Conservation (phyloP, 2,797 vertebrate species). For the Ctenosaura bakeri region DNA sequence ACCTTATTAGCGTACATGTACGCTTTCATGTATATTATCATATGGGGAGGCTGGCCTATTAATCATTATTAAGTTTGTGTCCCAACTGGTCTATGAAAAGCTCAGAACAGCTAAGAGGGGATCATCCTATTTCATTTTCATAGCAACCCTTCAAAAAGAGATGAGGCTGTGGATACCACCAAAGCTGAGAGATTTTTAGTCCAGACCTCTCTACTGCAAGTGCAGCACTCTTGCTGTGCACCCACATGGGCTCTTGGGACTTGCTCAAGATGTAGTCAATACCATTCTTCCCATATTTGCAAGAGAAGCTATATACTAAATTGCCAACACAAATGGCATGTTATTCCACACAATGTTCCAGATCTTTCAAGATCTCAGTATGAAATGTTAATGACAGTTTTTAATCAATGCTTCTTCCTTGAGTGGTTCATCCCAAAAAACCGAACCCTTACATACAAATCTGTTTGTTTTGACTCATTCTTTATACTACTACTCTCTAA, state of each 20-base stretch:
- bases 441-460: background rate
- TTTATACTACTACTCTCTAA: background rate
- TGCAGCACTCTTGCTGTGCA: no score
- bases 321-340: background rate
- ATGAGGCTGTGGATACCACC: background rate
- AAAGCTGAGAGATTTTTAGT: background rate
- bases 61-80: background rate
- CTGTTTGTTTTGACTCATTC: background rate
- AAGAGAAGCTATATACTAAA: background rate
- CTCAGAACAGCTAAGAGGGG: no score
- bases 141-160: background rate
- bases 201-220: background rate
- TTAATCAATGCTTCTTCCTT: background rate
- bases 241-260: no score
- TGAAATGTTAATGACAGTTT: background rate
- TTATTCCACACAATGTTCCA: background rate
- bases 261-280: background rate
- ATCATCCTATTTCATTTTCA: background rate
- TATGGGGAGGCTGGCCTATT: background rate
- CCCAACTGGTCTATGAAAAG: background rate
- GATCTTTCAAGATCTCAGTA: background rate
- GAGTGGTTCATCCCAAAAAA: background rate
- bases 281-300: background rate
- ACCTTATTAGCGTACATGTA: background rate
- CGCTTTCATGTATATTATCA: background rate